Percentiles rank a stretch among this genome's conserved stretches.
phyloP scores from a whole-genome alignment of 1,140 invertebrate species.

The Coenobita brevimanus region DNA sequence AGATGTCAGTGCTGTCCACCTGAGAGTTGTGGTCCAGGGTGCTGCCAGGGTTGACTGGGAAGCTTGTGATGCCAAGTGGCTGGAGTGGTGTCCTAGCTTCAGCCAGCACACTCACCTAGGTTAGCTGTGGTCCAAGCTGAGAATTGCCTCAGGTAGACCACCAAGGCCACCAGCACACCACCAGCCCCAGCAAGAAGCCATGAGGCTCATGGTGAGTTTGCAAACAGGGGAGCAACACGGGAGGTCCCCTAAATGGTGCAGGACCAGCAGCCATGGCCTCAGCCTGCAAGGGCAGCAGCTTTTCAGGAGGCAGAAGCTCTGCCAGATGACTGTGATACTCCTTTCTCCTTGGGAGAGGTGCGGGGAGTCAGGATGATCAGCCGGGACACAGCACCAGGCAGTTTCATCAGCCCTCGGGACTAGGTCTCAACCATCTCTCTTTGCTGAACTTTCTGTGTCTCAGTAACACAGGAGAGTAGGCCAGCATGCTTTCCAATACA shows the following conservation, averaged over 20 bases:
- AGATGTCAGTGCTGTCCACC: not conserved
- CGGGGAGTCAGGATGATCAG: not conserved
- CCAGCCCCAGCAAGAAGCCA: not conserved
- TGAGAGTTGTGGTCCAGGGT: not conserved
- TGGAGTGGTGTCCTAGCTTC: not conserved
- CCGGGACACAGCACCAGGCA: not conserved
- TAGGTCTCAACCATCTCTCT: too few species aligned
- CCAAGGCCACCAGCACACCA: not conserved
- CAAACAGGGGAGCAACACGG: not conserved
- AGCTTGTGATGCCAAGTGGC: not conserved
- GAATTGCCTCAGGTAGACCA: not conserved
- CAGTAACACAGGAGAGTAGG: too few species aligned
- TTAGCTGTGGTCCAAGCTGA: not conserved
- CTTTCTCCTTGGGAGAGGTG: not conserved
- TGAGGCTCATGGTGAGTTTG: not conserved
- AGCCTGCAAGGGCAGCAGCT: not conserved
- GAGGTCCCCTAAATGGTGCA: not conserved
- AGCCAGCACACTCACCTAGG: not conserved
- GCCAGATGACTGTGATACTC: not conserved
- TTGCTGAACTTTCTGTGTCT: too few species aligned
- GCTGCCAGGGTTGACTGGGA: not conserved
- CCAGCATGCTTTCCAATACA: too few species aligned
- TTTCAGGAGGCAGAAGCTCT: not conserved
- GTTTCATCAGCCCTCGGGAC: too few species aligned
- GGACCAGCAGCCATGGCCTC: not conserved